Percentiles rank a stretch among this genome's conserved stretches.
Evolutionary conservation across 1,140 invertebrate genomes (phyloP).

Genomic region (Papilio dardanus): DNA sequence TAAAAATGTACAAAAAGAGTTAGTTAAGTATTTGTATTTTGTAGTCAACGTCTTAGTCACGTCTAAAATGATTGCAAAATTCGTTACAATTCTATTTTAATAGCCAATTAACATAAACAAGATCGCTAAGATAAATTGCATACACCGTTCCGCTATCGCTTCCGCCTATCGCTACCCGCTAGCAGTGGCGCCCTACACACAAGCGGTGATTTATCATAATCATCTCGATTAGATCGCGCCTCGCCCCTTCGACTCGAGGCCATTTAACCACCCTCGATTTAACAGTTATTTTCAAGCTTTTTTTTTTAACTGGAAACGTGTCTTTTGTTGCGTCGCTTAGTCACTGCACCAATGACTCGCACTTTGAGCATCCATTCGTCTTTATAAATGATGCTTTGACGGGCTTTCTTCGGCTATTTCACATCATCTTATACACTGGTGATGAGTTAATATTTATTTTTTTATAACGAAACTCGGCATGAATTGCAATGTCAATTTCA

Average conservation of each 20-base stretch:
- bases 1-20: neutral
- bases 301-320: conserved; percentile 63
- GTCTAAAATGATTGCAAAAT: neutral
- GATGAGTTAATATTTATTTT: neutral
- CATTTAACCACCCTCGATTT: conserved; percentile 75
- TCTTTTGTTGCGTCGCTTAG: conserved; percentile 60
- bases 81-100: neutral
- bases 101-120: conserved; percentile 8
- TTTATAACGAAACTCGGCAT: neutral
- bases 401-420: conserved; percentile 39
- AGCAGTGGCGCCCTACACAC: conserved; percentile 44
- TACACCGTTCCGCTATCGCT: conserved; percentile 29
- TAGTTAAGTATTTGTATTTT: neutral
- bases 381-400: conserved; percentile 49
- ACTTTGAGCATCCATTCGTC: conserved; percentile 35
- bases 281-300: conserved; percentile 75
- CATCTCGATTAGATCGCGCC: conserved; percentile 74
- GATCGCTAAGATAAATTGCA: conserved; percentile 13
- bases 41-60: neutral
- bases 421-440: conserved; percentile 18
- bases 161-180: conserved; percentile 37
- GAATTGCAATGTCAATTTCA: neutral
- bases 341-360: conserved; percentile 42
- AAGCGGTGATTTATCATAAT: conserved; percentile 76
- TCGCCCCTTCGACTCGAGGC: conserved; percentile 59